phyloP scores from a whole-genome alignment of 2,113 vertebrate species.

The Phrynosoma blainvillii region DNA sequence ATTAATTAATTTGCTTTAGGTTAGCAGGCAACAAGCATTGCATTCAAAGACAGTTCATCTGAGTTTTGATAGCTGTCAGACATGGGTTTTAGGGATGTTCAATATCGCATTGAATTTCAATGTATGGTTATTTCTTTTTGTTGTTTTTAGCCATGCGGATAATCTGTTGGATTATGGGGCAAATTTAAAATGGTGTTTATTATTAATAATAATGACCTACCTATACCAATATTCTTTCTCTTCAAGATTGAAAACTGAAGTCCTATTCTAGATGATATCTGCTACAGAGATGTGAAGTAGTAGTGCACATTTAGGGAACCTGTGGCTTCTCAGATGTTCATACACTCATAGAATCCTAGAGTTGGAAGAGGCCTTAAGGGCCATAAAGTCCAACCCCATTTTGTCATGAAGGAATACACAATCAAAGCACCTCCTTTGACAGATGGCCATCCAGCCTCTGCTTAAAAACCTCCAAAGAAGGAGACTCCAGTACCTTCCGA shows the following conservation, averaged over 20 bases:
- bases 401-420: too few species aligned
- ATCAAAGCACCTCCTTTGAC: too few species aligned
- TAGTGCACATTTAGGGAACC: not conserved
- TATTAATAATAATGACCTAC: not conserved
- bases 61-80: not conserved
- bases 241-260: too few species aligned
- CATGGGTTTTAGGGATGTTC: not conserved
- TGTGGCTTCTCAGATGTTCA: not conserved
- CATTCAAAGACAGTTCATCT: slow-evolving; percentile 26
- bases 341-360: too few species aligned
- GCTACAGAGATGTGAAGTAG: not conserved
- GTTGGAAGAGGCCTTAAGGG: too few species aligned
- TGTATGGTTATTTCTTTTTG: not conserved
- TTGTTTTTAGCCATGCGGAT: not conserved
- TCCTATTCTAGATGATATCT: not conserved
- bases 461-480: too few species aligned
- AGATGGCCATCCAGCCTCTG: too few species aligned
- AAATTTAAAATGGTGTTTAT: not conserved
- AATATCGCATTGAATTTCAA: too few species aligned
- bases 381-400: too few species aligned
- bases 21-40: slow-evolving; percentile 30
- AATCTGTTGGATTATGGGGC: not conserved
- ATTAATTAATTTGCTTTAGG: not conserved
- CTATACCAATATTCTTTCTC: not conserved
- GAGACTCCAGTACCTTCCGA: too few species aligned